Base-by-base conservation (phyloP, 2,113 vertebrate species). In the Tringa solitaria region DNA sequence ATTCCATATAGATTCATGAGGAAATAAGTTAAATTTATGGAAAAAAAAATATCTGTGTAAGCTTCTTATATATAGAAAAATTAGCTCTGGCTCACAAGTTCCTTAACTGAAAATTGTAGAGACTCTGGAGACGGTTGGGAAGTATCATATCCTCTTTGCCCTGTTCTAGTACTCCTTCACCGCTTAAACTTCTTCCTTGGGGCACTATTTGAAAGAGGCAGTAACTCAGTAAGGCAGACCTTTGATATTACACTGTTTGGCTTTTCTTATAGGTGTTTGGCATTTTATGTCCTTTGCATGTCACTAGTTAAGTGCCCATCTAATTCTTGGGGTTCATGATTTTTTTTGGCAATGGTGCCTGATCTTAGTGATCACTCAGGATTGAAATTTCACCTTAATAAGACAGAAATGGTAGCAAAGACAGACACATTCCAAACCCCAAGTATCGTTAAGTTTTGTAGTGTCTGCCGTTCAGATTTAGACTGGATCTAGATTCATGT, bases 251-350 rank as follows among this genome's bases (percentile, higher is more conserved):
- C 14, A 14, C 7, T 46, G 1, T 68, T 64, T 43, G 14, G 0
- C 5, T 89, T 89, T 78, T 69, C 21, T 59, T 53, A 24, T 3
- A 77, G 22, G 9, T 33, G 12, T 9, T 50, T 12, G 10, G 3
- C 5, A 65, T 37, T 87, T 74, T 6, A 27, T 56, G 3, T 39
- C 28, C 8, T 82, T 74, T 41, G 14, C 10, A 15, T 15, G 4
- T 8, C 4, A 21, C 14, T 60, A 35, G 8, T 51, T 0, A 0
- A 5, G 5, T 35, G 23, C 5, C 2, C 20, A 11, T 18, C 14
- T n/a, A 35, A 56, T 39, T 45, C 10, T 11, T 30, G 54, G 14
- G 10, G 14, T 65, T 79, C 18, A 17, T 32, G 9, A 60, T 3
- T 65, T 10, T 3, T 59, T 45, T 75, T 18, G 10, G 6, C 11